A percentile compares a stretch with the other conserved stretches of the same genome.
Conservation (phyloP, 2,888 invertebrate genomes). For the Nomada ferruginata region DNA sequence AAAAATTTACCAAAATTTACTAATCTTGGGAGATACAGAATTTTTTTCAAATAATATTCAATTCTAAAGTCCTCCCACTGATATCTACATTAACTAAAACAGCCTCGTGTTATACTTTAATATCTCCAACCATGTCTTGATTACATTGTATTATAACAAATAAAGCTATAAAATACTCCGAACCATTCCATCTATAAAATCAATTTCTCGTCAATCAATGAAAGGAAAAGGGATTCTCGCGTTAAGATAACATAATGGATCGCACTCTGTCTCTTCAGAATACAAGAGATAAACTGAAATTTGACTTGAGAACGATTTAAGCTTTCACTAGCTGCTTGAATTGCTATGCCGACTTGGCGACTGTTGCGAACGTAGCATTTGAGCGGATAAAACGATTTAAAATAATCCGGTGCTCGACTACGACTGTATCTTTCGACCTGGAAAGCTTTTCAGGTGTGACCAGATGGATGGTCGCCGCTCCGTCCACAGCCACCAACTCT, state of each 20-base stretch:
- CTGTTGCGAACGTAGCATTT: constrained; percentile 40
- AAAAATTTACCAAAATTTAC: too few relatives aligned
- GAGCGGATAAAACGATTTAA: constrained; percentile 66
- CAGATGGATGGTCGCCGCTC: constrained; percentile 55
- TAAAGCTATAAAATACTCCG: background rate
- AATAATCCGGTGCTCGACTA: constrained; percentile 39
- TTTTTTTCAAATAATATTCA: too few relatives aligned
- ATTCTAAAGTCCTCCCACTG: too few relatives aligned
- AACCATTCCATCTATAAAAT: background rate
- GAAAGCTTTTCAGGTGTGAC: constrained; percentile 80
- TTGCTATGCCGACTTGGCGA: constrained; percentile 20
- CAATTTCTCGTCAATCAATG: background rate
- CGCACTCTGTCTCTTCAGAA: background rate
- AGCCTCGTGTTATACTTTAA: too few relatives aligned
- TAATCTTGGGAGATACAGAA: too few relatives aligned
- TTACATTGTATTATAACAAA: too few relatives aligned
- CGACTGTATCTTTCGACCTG: constrained; percentile 78
- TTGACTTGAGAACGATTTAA: background rate
- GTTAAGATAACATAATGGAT: background rate
- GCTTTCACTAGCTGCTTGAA: constrained; percentile 58
- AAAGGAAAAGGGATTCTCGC: background rate
- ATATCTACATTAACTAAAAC: too few relatives aligned
- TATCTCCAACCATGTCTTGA: too few relatives aligned
- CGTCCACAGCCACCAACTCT: constrained; percentile 49
- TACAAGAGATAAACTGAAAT: background rate